Percentiles rank a stretch among this genome's conserved stretches.
phyloP scores from a whole-genome alignment of 2,113 vertebrate genomes.

The Parus major region DNA sequence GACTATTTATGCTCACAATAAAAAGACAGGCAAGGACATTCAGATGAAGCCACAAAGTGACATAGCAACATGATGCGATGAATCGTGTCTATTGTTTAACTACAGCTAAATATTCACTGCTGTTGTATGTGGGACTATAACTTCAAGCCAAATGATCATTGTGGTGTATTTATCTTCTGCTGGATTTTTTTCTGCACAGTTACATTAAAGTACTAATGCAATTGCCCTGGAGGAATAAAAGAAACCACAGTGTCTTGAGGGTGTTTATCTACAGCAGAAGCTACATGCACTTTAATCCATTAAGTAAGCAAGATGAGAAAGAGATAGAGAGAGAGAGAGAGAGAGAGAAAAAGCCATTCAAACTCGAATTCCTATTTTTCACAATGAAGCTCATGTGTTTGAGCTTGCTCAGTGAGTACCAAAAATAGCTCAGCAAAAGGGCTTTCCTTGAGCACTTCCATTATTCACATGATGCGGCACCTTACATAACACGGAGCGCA shows the following conservation, averaged over 20 bases:
- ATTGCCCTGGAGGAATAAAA: neutral
- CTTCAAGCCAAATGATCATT: neutral
- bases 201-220: constrained; percentile 14
- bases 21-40: neutral
- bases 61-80: neutral
- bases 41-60: neutral
- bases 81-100: neutral
- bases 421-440: constrained; percentile 63
- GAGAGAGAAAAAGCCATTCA: constrained; percentile 1
- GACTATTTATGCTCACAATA: neutral
- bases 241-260: neutral
- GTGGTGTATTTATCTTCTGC: neutral
- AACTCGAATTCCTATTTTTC: constrained; percentile 16
- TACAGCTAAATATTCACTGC: neutral
- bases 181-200: neutral
- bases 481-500: constrained; percentile 29
- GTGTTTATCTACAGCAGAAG: constrained; percentile 11
- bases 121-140: neutral
- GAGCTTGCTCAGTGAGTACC: neutral
- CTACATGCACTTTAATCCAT: neutral
- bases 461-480: constrained; percentile 65
- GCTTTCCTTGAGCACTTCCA: constrained; percentile 65
- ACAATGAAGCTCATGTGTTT: constrained; percentile 48
- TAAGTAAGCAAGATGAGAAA: neutral
- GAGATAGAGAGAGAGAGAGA: neutral